A percentile compares a stretch with the other conserved stretches of the same genome.
Conservation (phyloP, 2,888 invertebrate genomes). For the Meganola albula region DNA sequence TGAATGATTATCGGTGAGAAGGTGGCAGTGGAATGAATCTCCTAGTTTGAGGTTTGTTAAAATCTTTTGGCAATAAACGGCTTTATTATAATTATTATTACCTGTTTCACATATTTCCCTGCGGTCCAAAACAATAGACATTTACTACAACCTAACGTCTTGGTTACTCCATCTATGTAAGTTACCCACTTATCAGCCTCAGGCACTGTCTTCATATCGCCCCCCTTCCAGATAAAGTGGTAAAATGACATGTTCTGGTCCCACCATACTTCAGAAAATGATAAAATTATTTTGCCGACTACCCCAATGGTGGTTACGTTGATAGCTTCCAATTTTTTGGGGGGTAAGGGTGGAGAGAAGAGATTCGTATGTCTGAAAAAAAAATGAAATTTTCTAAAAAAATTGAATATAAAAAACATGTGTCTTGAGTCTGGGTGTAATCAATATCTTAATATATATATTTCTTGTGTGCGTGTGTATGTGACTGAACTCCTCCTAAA, state of each 20-base stretch:
- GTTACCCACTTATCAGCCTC: slow-evolving; percentile 30
- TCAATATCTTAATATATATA: too few relatives aligned
- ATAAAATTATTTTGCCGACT: slow-evolving; percentile 82
- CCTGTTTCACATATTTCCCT: slow-evolving; percentile 38
- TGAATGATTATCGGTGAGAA: not conserved
- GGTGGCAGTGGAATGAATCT: not conserved
- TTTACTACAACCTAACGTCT: slow-evolving; percentile 24
- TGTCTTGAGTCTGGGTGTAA: too few relatives aligned
- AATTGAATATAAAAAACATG: too few relatives aligned
- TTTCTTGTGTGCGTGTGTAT: not conserved
- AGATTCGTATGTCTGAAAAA: slow-evolving; percentile 30
- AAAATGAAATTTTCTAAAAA: not conserved
- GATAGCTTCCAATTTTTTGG: slow-evolving; percentile 70
- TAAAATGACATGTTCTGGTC: slow-evolving; percentile 33
- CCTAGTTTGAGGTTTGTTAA: too few relatives aligned
- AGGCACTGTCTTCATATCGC: slow-evolving; percentile 20
- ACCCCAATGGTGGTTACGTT: slow-evolving; percentile 79
- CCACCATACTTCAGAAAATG: slow-evolving; percentile 83
- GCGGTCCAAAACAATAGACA: slow-evolving; percentile 38
- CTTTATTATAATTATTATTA: slow-evolving; percentile 10
- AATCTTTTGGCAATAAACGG: not conserved
- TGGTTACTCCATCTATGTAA: slow-evolving; percentile 27
- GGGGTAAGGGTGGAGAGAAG: slow-evolving; percentile 72
- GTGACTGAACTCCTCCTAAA: not conserved
- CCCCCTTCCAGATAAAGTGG: slow-evolving; percentile 58